A percentile compares a stretch with the other conserved stretches of the same genome.
Evolutionary conservation across 2,113 vertebrate genomes (phyloP).

Genomic region (Nothocercus nigrocapillus): DNA sequence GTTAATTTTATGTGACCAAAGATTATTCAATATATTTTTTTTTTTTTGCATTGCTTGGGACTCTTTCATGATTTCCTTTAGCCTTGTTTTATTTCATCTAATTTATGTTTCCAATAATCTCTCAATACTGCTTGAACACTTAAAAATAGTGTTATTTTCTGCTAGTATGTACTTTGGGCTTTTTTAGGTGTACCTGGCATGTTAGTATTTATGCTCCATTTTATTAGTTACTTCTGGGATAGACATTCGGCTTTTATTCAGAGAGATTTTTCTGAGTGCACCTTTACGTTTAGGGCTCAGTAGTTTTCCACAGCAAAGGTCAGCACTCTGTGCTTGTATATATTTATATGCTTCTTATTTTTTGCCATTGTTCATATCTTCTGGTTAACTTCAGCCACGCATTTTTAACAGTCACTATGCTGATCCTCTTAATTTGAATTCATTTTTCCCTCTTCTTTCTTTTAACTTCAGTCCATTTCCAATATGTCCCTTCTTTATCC

Average conservation of each 20-base stretch:
- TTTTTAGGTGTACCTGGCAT: not conserved
- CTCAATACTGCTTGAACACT: not conserved
- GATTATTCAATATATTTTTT: not conserved
- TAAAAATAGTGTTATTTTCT: not conserved
- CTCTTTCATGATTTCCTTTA: not conserved
- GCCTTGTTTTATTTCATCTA: not conserved
- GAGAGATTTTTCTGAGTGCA: not conserved
- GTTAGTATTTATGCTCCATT: not conserved
- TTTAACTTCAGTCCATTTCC: not conserved
- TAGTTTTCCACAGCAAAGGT: not conserved
- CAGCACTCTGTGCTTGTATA: not conserved
- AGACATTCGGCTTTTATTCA: not conserved
- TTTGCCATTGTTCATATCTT: not conserved
- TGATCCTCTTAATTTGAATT: conserved; percentile 1
- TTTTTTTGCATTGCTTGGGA: not conserved
- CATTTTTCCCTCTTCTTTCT: not conserved
- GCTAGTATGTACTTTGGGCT: not conserved
- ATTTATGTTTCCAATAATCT: not conserved
- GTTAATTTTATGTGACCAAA: not conserved
- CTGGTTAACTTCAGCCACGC: not conserved
- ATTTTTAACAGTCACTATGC: not conserved
- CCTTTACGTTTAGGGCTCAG: not conserved
- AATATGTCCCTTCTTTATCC: not conserved
- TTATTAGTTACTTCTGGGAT: not conserved
- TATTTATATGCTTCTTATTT: conserved; percentile 41